Evolutionary conservation across 2,797 vertebrate species (phyloP), one percentile per base, ranked within the genome.

Genomic region (Myripristis murdjan): DNA sequence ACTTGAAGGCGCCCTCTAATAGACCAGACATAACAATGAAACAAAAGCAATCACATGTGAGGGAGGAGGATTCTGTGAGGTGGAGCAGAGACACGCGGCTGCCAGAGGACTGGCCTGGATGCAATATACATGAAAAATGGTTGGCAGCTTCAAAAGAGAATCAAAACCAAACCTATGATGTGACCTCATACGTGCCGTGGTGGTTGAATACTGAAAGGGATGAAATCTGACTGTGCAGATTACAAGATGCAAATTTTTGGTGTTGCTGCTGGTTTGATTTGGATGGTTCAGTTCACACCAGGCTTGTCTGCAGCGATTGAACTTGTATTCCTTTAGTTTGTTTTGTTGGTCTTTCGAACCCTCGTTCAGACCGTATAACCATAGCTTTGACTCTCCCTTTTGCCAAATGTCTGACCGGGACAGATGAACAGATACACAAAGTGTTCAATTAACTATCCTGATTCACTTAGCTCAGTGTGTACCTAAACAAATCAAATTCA

Each of bases 1-100:
- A 79, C 69, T 78, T 82, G 73, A 77, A 81, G 63, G 54, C 60
- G 43, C 23, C 49, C 37, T 71, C 77, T 67, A 75, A 82, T 63
- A 55, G 73, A 84, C 59, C 55, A 66, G 57, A 49, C 60, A 68
- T 67, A 26, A 57, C 5, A n/a, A 73, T 74, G 56, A 81, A 79
- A 80, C 67, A 74, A 80, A 70, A 18, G 16, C 52, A 53, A 54
- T 26, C 1, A 58, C 41, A 60, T 59, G 31, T 8, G 74, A 73
- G 31, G 31, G 67, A 63, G 76, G 52, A 57, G 33, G 26, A 61
- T 49, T 24, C 23, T 46, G 33, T 53, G 49, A 67, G 24, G 9
- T 3, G 48, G 57, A 55, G 41, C 33, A 26, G 2, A 24, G 10
- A 62, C 8, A 22, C 46, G 49, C 6, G 0, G 46, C 59, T 47